Evolutionary conservation across 2,113 vertebrate species (phyloP).

Genomic region (Apaloderma vittatum): DNA sequence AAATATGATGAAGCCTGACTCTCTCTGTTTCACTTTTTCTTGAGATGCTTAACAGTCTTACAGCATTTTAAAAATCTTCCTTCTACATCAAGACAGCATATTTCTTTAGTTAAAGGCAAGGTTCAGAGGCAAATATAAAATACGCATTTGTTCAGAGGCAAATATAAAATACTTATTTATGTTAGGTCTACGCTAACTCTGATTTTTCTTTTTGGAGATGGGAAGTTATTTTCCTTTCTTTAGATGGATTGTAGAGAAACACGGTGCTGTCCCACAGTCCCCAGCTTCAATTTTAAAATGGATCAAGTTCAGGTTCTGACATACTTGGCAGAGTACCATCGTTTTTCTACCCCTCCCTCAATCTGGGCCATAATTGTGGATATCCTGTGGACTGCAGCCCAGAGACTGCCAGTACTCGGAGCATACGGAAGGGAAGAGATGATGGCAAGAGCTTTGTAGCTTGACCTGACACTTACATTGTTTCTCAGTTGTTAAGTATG

Average conservation of each 20-base stretch:
- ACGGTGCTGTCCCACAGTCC: constrained; percentile 7
- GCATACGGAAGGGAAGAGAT: constrained; percentile 63
- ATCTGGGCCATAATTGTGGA: constrained; percentile 73
- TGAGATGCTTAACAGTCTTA: neutral
- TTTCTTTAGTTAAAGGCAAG: neutral
- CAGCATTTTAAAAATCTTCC: neutral
- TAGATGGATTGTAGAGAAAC: neutral
- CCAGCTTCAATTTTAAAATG: constrained; percentile 61
- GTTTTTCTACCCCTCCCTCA: constrained; percentile 62
- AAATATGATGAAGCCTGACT: constrained; percentile 25
- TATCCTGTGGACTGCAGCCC: constrained; percentile 74
- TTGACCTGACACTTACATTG: constrained; percentile 66
- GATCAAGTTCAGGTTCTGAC: constrained; percentile 70
- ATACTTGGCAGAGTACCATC: constrained; percentile 67
- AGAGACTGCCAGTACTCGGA: constrained; percentile 69
- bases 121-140: neutral
- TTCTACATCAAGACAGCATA: neutral
- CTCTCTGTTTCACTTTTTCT: constrained; percentile 2
- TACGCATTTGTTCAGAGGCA: too few species aligned
- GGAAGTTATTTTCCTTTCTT: neutral
- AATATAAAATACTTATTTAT: neutral
- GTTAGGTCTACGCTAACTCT: neutral
- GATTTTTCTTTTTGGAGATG: neutral
- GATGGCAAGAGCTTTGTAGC: constrained; percentile 55
- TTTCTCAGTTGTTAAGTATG: neutral